Evolutionary conservation across 2,797 vertebrate species (phyloP).

Genomic region (Acrocephalus scirpaceus): DNA sequence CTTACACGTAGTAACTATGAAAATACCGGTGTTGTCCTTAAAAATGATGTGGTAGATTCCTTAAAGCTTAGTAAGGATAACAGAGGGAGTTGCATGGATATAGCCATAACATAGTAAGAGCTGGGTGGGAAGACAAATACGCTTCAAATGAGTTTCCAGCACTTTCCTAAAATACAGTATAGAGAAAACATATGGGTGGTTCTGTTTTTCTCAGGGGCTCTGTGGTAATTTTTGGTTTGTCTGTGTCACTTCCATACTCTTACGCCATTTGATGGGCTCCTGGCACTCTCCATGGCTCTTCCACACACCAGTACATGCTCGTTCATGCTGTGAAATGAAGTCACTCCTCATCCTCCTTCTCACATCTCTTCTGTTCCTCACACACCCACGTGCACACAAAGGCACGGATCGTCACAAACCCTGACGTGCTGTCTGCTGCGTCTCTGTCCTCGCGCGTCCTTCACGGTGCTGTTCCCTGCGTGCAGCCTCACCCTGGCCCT

Average conservation of each 20-base stretch:
- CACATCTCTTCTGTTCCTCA: neutral
- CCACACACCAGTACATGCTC: rapidly evolving
- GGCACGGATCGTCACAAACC: neutral
- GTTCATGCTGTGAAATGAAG: neutral
- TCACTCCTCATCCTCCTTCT: neutral
- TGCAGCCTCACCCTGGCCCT: neutral
- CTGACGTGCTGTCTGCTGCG: rapidly evolving
- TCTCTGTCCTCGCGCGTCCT: neutral
- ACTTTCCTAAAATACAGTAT: neutral
- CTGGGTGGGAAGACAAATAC: neutral
- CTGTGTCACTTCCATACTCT: neutral
- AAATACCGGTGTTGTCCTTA: neutral
- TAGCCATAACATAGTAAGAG: neutral
- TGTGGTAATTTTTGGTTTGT: neutral
- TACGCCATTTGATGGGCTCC: rapidly evolving
- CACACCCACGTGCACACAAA: neutral
- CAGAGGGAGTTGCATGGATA: neutral
- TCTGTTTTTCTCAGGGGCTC: neutral
- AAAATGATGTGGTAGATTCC: neutral
- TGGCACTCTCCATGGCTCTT: neutral
- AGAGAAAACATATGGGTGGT: neutral
- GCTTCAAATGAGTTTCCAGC: neutral
- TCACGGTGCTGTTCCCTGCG: rapidly evolving
- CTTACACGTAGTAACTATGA: neutral
- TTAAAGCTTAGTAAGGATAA: neutral